Evolutionary conservation across 1,140 invertebrate genomes (phyloP).

Genomic region (Battus philenor): DNA sequence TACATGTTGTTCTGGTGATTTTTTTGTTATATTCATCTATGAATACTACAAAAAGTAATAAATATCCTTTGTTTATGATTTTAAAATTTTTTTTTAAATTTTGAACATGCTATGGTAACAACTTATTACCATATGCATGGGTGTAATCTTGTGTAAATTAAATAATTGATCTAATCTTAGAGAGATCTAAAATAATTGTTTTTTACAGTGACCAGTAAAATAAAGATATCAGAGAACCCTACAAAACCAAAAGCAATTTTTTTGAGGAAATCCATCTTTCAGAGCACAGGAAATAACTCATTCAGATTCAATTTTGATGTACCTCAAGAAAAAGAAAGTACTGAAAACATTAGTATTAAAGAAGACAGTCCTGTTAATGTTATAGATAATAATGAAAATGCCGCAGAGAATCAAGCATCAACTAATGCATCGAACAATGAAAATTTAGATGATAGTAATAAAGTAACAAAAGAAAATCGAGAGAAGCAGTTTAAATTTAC

Average conservation of each 20-base stretch:
- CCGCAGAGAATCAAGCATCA: no score
- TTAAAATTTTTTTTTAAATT: no score
- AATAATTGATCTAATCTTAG: no score
- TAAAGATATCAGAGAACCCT: slow-evolving; percentile 59
- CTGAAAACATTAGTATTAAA: slow-evolving; percentile 28
- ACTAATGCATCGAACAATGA: no score
- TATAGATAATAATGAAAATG: no score
- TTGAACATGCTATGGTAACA: no score
- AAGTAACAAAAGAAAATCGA: slow-evolving; percentile 27
- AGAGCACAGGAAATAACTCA: slow-evolving; percentile 51
- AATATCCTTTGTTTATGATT: no score
- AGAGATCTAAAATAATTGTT: slow-evolving; percentile 11
- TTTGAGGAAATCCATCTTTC: slow-evolving; percentile 61
- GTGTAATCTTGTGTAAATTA: no score
- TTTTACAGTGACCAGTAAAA: slow-evolving; percentile 70
- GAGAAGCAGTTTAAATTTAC: slow-evolving; percentile 43
- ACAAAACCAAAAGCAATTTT: slow-evolving; percentile 64
- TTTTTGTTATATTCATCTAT: no score
- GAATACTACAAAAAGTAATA: no score
- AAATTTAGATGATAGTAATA: slow-evolving; percentile 15
- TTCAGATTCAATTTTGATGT: slow-evolving; percentile 64
- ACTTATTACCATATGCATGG: no score
- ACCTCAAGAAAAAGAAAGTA: slow-evolving; percentile 30
- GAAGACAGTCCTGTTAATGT: slow-evolving; percentile 14
- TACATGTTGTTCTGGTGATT: no score